phyloP scores from a whole-genome alignment of 2,113 vertebrate genomes.

The Zingel zingel region DNA sequence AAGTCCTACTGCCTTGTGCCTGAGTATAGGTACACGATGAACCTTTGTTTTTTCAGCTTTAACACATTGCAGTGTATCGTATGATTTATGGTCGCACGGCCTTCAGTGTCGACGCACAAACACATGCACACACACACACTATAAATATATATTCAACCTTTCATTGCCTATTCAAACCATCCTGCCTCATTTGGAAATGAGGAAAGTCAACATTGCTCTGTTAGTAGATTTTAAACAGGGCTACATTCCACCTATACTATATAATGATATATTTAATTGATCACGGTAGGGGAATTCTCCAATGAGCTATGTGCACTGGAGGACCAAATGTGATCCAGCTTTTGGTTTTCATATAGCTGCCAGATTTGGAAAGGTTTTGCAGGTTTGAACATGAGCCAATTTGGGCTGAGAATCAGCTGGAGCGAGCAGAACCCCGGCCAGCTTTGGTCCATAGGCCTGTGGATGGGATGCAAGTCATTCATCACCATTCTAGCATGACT shows the following conservation, averaged over 20 bases:
- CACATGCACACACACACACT: slow-evolving; percentile 23
- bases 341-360: slow-evolving; percentile 25
- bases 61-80: slow-evolving; percentile 50
- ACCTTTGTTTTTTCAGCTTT: slow-evolving; percentile 75
- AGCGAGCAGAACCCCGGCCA: neutral
- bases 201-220: slow-evolving; percentile 17
- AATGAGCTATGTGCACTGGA: neutral
- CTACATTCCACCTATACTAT: neutral
- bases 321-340: slow-evolving; percentile 25
- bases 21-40: slow-evolving; percentile 54
- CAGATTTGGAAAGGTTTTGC: slow-evolving; percentile 23
- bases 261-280: slow-evolving; percentile 27
- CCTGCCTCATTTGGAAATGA: slow-evolving; percentile 24
- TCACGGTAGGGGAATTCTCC: neutral
- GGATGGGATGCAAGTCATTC: slow-evolving; percentile 34
- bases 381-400: neutral
- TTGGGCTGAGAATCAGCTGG: neutral
- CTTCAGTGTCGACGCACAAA: slow-evolving; percentile 39
- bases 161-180: slow-evolving; percentile 20
- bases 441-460: neutral
- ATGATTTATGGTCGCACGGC: slow-evolving; percentile 62
- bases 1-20: neutral
- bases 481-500: slow-evolving; percentile 27
- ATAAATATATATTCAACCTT: slow-evolving; percentile 43
- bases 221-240: neutral